Percentiles rank a stretch among this genome's conserved stretches.
phyloP scores from a whole-genome alignment of 2,888 invertebrate genomes.

The Dioctria linearis region DNA sequence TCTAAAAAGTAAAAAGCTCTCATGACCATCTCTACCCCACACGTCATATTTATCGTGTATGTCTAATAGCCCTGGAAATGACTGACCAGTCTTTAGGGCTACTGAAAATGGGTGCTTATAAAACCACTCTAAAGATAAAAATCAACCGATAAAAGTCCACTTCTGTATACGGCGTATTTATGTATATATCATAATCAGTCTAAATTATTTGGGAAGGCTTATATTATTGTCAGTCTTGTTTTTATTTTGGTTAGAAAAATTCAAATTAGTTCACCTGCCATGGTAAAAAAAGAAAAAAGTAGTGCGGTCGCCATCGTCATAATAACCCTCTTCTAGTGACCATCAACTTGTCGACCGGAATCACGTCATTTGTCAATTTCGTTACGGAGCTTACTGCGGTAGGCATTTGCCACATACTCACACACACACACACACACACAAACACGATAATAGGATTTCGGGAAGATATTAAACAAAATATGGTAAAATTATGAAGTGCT shows the following conservation, averaged over 20 bases:
- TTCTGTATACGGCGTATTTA: background rate
- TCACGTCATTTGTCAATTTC: constrained; percentile 22
- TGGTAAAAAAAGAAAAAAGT: no score
- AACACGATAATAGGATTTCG: background rate
- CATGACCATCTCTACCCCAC: background rate
- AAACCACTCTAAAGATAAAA: constrained; percentile 9
- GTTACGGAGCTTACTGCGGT: background rate
- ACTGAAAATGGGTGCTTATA: background rate
- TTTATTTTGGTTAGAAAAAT: background rate
- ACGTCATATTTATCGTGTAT: background rate
- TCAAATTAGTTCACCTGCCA: background rate
- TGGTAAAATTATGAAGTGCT: constrained; percentile 24
- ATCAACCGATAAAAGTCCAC: background rate
- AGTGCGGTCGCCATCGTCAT: no score
- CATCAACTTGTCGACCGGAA: constrained; percentile 24
- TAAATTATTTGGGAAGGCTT: background rate
- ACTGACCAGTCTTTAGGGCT: background rate
- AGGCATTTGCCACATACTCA: no score
- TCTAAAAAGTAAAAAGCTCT: background rate
- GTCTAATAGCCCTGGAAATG: background rate
- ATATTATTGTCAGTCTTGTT: background rate
- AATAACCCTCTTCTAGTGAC: background rate
- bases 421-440: background rate
- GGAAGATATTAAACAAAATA: background rate
- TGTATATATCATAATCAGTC: background rate